phyloP scores from a whole-genome alignment of 2,113 vertebrate genomes.

The Dryoscopus gambensis region DNA sequence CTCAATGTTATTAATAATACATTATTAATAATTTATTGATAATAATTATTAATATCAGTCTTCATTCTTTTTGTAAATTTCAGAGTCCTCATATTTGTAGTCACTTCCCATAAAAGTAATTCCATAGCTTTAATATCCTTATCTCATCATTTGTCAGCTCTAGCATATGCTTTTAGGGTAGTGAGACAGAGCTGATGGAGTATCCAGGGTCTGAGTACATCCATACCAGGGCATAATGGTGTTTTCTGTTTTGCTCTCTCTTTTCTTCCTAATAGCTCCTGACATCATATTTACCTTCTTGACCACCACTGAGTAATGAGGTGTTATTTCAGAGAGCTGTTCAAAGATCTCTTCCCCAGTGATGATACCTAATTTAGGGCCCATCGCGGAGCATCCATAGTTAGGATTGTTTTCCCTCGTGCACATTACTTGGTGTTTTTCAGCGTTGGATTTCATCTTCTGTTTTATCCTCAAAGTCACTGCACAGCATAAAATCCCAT shows the following conservation, averaged over 20 bases:
- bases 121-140: background rate
- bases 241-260: background rate
- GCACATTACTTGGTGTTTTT: background rate
- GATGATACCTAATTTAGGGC: constrained; percentile 28
- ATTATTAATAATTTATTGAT: background rate
- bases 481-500: background rate
- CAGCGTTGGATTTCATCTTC: background rate
- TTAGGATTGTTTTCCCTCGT: background rate
- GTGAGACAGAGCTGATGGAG: background rate
- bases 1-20: background rate
- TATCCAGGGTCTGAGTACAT: background rate
- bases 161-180: background rate
- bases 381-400: background rate
- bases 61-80: background rate
- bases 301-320: constrained; percentile 3
- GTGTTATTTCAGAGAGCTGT: constrained; percentile 6
- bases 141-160: background rate
- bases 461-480: constrained; percentile 10
- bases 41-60: background rate
- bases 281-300: constrained; percentile 33
- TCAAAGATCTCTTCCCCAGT: constrained; percentile 9
- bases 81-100: background rate
- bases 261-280: constrained; percentile 5
- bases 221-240: background rate
- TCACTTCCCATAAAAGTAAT: background rate